These are phyloP conservation scores for Characodon lateralis DNA, from an alignment of 2,797 vertebrate genomes.

Conservation along the genomic window DNA sequence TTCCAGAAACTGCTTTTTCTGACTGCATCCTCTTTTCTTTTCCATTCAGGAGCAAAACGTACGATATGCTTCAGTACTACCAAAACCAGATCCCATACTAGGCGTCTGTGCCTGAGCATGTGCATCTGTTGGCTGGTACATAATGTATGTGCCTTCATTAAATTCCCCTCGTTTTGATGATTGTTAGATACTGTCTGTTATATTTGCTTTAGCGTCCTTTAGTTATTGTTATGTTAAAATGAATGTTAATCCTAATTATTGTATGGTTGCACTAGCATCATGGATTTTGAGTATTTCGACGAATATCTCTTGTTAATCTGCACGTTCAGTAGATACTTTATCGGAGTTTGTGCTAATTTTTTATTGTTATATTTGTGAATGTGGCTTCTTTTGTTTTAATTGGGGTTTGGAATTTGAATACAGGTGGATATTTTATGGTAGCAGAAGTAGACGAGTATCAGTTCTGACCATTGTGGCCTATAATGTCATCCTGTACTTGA, in stretches of 20 bases:
- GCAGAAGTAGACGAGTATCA: constrained; percentile 47
- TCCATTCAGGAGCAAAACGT: constrained; percentile 90
- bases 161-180: constrained; percentile 44
- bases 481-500: constrained; percentile 58
- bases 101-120: constrained; percentile 67
- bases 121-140: constrained; percentile 45
- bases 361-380: constrained; percentile 53
- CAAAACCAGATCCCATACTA: constrained; percentile 98
- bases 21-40: constrained; percentile 21
- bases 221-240: constrained; percentile 64
- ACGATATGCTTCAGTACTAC: constrained; percentile 99
- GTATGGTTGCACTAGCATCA: constrained; percentile 67
- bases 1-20: neutral
- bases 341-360: constrained; percentile 57
- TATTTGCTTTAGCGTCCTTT: constrained; percentile 49
- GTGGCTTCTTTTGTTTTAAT: constrained; percentile 56
- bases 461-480: constrained; percentile 68
- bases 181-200: constrained; percentile 43
- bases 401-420: constrained; percentile 50
- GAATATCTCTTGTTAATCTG: constrained; percentile 50
- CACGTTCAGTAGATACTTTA: constrained; percentile 60
- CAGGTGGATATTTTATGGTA: constrained; percentile 61
- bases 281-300: constrained; percentile 65
- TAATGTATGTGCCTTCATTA: constrained; percentile 30
- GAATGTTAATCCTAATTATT: constrained; percentile 41